Conservation (phyloP, 2,113 vertebrate species). For the Eurystomus gularis region DNA sequence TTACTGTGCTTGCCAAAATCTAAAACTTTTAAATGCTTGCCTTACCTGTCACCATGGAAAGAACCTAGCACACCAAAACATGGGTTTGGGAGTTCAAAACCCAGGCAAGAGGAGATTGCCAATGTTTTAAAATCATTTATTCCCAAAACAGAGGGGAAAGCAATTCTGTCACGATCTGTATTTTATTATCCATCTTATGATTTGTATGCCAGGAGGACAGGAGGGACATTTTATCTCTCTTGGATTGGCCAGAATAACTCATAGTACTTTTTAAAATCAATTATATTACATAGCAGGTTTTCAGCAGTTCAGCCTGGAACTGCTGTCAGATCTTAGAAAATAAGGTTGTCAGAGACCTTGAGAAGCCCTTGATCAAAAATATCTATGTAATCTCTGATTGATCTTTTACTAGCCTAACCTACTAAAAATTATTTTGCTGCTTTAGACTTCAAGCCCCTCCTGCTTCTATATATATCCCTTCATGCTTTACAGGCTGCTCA, state of each 20-base stretch:
- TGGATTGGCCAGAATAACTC: conserved; percentile 17
- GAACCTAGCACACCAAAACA: not conserved
- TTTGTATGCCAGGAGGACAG: conserved; percentile 13
- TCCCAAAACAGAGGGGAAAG: conserved; percentile 21
- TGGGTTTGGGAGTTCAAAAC: not conserved
- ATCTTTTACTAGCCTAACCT: not conserved
- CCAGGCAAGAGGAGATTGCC: conserved; percentile 16
- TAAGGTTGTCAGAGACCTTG: not conserved
- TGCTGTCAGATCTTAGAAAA: conserved; percentile 15
- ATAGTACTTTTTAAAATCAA: conserved; percentile 42
- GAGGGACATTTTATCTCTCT: conserved; percentile 26
- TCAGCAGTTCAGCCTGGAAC: conserved; percentile 2
- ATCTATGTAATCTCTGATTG: not conserved
- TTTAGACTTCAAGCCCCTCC: not conserved
- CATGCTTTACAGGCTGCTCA: not conserved
- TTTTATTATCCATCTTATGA: conserved; percentile 41
- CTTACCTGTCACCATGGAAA: not conserved
- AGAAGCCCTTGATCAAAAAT: conserved; percentile 29
- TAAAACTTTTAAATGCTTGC: not conserved
- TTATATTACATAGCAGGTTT: conserved; percentile 38
- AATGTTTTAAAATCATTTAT: conserved; percentile 15
- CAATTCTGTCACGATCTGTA: not conserved
- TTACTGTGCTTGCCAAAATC: conserved; percentile 5
- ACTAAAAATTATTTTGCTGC: not conserved
- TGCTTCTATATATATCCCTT: not conserved